Base-by-base conservation (phyloP, 2,113 vertebrate species). In the Solenodon paradoxus region DNA sequence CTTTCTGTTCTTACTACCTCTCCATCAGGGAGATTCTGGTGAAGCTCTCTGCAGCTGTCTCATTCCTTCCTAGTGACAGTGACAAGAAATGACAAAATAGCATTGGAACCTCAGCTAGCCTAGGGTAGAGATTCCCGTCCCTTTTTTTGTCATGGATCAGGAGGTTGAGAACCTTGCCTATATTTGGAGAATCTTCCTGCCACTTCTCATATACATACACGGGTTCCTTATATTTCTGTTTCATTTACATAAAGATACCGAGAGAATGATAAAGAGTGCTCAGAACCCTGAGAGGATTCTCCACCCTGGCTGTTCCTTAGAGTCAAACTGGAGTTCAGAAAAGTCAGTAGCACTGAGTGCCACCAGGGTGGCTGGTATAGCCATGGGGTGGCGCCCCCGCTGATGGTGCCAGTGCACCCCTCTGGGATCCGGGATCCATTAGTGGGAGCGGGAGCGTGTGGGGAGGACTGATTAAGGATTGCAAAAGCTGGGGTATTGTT, bases 1-100 rank as follows among this genome's bases (percentile, higher is more conserved):
- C 80, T n/a, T 82, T 78, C 71, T 81, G 0, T 85, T 90, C 61
- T 82, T 92, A 59, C 97, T 96, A 80, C 96, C 96, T 96, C 96
- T 96, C 88, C 84, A 40, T 51, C 87, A 69, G 10, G 40, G 85
- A 86, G 91, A 72, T 84, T 83, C 75, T 85, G 68, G 83, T 49
- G 84, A 92, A 20, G 53, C 68, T 32, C 66, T 87, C 53, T 20
- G 35, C 88, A 82, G 80, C 88, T 88, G 78, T 74, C 93, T 86
- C 74, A 55, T 87, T 92, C 95, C 91, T 96, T 81, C 53, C 68
- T 47, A 32, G 3, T 17, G 51, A 94, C 63, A 71, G 68, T 7
- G 42, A 45, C 59, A 40, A 9, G 81, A 72, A 92, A 38, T 63
- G 55, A 77, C 81, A 40, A 90, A 86, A 71, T 79, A 81, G 74